phyloP scores from a whole-genome alignment of 2,888 invertebrate genomes.

The Polia nebulosa region DNA sequence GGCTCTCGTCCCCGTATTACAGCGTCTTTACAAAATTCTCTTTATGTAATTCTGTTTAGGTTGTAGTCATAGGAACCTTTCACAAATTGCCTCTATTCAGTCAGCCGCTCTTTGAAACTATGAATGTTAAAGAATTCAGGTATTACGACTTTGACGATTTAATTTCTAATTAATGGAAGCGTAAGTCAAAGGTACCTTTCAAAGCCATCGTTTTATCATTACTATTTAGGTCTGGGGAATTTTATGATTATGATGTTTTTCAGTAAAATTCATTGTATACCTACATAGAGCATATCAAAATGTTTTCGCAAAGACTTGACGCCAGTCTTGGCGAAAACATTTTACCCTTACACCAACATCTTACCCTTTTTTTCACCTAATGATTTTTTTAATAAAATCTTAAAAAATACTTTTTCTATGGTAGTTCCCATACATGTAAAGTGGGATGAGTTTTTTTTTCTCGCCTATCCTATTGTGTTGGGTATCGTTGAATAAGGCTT shows the following conservation, averaged over 20 bases:
- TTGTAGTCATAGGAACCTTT: constrained; percentile 28
- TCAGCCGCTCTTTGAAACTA: constrained; percentile 8
- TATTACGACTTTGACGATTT: neutral
- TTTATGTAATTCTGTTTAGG: constrained; percentile 40
- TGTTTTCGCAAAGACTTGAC: no score
- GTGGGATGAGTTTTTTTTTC: no score
- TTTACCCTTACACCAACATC: no score
- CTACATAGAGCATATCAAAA: neutral
- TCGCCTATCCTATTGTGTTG: no score
- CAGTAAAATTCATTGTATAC: neutral
- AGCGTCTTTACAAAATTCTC: constrained; percentile 31
- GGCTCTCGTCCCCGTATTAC: constrained; percentile 21
- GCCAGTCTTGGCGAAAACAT: no score
- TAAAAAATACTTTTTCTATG: no score
- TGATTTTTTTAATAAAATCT: no score
- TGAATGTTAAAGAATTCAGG: constrained; percentile 17
- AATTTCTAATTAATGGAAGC: constrained; percentile 2
- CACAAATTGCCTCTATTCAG: constrained; percentile 43
- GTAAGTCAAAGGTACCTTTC: constrained; percentile 13
- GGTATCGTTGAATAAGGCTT: no score
- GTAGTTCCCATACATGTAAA: no score
- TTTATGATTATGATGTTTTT: neutral
- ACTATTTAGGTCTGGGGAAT: neutral
- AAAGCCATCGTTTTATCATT: neutral
- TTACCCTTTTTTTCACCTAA: no score